Conservation (phyloP, 2,888 invertebrate species). For the Nesidiocoris tenuis region DNA sequence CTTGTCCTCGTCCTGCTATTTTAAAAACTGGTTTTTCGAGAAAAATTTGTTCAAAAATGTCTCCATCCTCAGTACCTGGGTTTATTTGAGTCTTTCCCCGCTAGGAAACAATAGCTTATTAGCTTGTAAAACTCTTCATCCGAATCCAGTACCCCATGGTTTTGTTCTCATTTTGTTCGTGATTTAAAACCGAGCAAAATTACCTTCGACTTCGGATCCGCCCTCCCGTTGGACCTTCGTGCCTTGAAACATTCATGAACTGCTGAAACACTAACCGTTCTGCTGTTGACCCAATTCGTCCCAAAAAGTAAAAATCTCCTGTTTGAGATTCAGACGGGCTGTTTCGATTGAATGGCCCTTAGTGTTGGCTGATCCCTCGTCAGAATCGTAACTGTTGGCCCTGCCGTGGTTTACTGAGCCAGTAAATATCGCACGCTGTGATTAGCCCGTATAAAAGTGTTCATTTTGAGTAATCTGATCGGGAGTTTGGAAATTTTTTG, state of each 20-base stretch:
- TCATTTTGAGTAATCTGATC: no score
- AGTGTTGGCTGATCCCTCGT: neutral
- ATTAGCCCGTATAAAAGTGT: no score
- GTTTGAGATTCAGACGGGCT: neutral
- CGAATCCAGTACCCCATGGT: neutral
- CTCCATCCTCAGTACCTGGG: no score
- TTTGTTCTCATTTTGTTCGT: neutral
- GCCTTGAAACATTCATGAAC: neutral
- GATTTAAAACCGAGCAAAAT: neutral
- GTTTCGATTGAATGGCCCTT: neutral
- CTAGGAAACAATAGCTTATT: no score
- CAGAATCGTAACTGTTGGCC: no score
- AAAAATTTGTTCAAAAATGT: no score
- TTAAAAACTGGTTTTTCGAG: no score
- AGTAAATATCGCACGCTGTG: no score
- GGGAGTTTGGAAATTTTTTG: no score
- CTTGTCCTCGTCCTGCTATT: no score
- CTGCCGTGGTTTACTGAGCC: no score
- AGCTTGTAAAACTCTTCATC: neutral
- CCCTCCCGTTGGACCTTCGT: neutral
- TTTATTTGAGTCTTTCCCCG: no score
- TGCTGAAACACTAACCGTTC: neutral
- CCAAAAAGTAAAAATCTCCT: neutral
- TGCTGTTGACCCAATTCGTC: neutral
- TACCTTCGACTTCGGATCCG: neutral